These are phyloP conservation scores for Palythoa grandiflora DNA, from an alignment of 92 coral and sea anemone species.

Conservation along the genomic window DNA sequence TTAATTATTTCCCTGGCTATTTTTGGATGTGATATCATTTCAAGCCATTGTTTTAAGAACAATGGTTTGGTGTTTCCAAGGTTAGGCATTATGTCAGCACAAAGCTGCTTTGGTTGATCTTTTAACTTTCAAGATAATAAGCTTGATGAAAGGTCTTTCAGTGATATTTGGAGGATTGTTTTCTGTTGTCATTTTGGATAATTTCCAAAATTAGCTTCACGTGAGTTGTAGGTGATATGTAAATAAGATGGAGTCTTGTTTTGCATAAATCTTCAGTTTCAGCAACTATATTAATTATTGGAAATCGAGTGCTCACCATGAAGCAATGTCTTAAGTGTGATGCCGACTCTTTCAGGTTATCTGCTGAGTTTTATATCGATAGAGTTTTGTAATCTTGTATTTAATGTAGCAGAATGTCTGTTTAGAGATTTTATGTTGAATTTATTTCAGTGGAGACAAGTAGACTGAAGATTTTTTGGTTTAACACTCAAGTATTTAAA, in stretches of 20 bases:
- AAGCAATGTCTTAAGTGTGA: conserved; percentile 36
- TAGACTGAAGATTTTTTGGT: neutral
- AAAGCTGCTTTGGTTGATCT: neutral
- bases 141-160: conserved; percentile 8
- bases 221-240: conserved; percentile 10
- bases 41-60: neutral
- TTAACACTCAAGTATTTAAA: neutral
- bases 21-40: neutral
- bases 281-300: conserved; percentile 6
- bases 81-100: conserved; percentile 14
- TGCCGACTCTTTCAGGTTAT: conserved; percentile 37
- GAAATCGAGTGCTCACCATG: neutral
- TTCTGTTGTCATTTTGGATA: conserved; percentile 13
- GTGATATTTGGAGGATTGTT: conserved; percentile 13
- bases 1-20: neutral
- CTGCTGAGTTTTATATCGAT: neutral
- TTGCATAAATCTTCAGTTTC: neutral
- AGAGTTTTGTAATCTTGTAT: neutral
- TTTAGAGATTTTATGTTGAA: neutral
- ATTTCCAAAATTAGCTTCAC: conserved; percentile 2
- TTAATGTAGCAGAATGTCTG: neutral
- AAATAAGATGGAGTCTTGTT: neutral
- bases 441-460: neutral
- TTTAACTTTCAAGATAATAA: neutral
- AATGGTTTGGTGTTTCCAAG: conserved; percentile 18